phyloP scores from a whole-genome alignment of 2,888 invertebrate genomes.

The Aethes cnicana region DNA sequence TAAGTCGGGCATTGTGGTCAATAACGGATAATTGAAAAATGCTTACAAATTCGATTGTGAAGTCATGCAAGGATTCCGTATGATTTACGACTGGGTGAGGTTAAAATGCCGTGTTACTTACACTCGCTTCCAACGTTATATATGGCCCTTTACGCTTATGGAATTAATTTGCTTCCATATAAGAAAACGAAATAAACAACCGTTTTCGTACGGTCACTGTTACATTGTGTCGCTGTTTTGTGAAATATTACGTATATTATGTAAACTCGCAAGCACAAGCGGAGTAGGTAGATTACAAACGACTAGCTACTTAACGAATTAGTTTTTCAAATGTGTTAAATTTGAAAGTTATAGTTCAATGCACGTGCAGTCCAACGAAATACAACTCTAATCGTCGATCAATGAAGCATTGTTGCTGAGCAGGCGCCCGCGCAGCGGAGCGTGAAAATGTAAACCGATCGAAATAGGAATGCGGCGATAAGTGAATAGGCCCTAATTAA shows the following conservation, averaged over 20 bases:
- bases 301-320: not conserved
- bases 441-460: conserved; percentile 68
- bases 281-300: not conserved
- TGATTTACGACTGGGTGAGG: conserved; percentile 69
- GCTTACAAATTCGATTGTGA: conserved; percentile 76
- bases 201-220: not conserved
- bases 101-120: conserved; percentile 53
- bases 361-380: conserved; percentile 41
- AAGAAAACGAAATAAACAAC: conserved; percentile 17
- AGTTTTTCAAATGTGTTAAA: conserved; percentile 20
- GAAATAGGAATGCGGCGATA: conserved; percentile 66
- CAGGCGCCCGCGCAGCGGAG: conserved; percentile 52
- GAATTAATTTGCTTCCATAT: conserved; percentile 21
- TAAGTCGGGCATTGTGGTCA: conserved; percentile 74
- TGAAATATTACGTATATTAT: not conserved
- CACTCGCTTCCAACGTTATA: conserved; percentile 48
- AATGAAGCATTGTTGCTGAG: conserved; percentile 51
- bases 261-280: not conserved
- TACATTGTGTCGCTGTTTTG: not conserved
- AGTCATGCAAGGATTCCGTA: conserved; percentile 62
- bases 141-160: conserved; percentile 40
- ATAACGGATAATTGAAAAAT: conserved; percentile 79
- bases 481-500: conserved; percentile 77
- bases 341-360: conserved; percentile 19
- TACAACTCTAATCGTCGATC: conserved; percentile 57